These are phyloP conservation scores for Synanthedon tipuliformis DNA, from an alignment of 2,888 invertebrate species.

Conservation along the genomic window DNA sequence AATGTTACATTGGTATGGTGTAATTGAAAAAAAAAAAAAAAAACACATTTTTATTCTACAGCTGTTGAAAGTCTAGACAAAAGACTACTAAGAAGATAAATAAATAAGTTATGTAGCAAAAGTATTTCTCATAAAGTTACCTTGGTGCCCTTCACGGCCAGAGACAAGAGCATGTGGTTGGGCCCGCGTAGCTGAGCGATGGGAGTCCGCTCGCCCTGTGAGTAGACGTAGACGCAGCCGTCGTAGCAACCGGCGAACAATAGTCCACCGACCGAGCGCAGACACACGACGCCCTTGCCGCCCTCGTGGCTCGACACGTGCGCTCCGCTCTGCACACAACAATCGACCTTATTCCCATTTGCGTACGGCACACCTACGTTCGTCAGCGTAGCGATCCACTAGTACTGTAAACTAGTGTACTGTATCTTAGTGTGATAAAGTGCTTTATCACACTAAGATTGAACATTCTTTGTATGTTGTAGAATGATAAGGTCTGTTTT, in stretches of 20 bases:
- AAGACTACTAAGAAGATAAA: no score
- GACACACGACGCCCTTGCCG: constrained; percentile 79
- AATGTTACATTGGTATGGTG: no score
- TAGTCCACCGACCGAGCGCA: constrained; percentile 73
- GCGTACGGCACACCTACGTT: background rate
- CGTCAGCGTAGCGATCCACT: background rate
- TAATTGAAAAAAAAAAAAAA: background rate
- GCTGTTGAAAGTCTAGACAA: no score
- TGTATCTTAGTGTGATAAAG: no score
- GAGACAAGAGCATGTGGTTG: constrained; percentile 77
- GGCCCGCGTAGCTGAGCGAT: constrained; percentile 76
- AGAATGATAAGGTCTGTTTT: no score
- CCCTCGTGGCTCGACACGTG: constrained; percentile 71
- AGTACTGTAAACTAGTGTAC: no score
- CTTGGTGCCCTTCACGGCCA: constrained; percentile 75
- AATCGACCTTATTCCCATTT: background rate
- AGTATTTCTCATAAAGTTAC: constrained; percentile 28
- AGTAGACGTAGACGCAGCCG: constrained; percentile 80
- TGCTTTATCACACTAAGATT: no score
- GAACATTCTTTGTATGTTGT: no score
- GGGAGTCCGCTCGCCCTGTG: constrained; percentile 64
- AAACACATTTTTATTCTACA: no score
- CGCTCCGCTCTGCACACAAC: constrained; percentile 70
- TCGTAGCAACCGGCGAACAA: constrained; percentile 82
- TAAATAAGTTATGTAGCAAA: no score